Percentiles rank a stretch among this genome's conserved stretches.
phyloP scores from a whole-genome alignment of 2,888 invertebrate genomes.

The Zaprionus bogoriensis region DNA sequence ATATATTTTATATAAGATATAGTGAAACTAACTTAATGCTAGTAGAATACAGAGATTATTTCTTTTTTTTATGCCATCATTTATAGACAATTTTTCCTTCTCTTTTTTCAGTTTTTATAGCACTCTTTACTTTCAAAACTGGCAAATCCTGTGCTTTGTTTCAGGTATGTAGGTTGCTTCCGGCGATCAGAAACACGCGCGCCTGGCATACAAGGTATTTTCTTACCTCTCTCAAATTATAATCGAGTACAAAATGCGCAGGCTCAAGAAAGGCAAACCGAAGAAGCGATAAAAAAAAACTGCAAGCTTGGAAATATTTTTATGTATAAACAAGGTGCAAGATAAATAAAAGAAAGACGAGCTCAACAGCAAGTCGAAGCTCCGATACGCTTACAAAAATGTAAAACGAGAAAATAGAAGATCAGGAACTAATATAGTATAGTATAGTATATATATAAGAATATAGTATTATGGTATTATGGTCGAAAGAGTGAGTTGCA shows the following conservation, averaged over 20 bases:
- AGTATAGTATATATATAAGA: background rate
- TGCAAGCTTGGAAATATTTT: conserved; percentile 60
- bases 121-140: background rate
- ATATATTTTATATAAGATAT: background rate
- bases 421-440: background rate
- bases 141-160: conserved; percentile 2
- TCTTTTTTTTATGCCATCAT: too few relatives aligned
- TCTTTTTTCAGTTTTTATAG: background rate
- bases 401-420: background rate
- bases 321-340: conserved; percentile 66
- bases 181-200: conserved; percentile 4
- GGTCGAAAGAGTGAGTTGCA: background rate
- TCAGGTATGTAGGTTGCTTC: conserved; percentile 23
- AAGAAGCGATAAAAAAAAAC: conserved; percentile 29
- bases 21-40: background rate
- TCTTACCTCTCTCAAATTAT: conserved; percentile 37
- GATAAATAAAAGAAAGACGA: conserved; percentile 35
- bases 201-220: conserved; percentile 42
- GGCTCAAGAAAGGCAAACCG: conserved; percentile 14
- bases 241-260: conserved; percentile 36
- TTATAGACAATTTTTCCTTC: too few relatives aligned
- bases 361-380: background rate
- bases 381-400: conserved; percentile 2
- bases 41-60: too few relatives aligned
- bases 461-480: background rate